Evolutionary conservation across 2,797 vertebrate genomes (phyloP).

Genomic region (Argentina silus): DNA sequence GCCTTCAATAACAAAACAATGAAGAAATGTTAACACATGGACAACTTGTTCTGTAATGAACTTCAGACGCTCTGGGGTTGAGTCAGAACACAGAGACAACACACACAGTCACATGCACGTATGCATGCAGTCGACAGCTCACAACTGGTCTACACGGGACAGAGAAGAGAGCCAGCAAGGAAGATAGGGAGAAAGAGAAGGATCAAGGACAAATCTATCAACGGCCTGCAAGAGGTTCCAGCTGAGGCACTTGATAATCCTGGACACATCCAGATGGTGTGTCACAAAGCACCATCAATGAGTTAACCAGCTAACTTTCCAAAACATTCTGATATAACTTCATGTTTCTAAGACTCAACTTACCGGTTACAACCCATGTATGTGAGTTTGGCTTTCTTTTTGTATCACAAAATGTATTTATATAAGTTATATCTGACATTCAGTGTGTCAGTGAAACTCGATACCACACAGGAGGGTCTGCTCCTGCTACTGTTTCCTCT

Average conservation of each 20-base stretch:
- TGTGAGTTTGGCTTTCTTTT: background rate
- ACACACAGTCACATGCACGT: too few species aligned
- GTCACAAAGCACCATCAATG: background rate
- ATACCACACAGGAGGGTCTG: background rate
- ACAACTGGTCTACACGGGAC: conserved; percentile 45
- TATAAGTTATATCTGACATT: too few species aligned
- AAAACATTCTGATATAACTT: too few species aligned
- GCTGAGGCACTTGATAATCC: background rate
- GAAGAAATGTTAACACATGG: conserved; percentile 34
- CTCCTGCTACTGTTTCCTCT: too few species aligned
- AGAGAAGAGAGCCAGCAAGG: background rate
- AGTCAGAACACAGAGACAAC: conserved; percentile 32
- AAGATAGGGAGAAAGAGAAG: background rate
- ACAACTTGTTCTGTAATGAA: conserved; percentile 45
- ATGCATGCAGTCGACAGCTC: background rate
- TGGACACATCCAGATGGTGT: background rate
- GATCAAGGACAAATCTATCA: background rate
- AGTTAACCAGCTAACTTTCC: too few species aligned
- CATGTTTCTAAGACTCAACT: background rate
- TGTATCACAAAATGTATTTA: too few species aligned
- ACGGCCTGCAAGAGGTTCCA: conserved; percentile 1
- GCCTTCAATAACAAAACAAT: conserved; percentile 40
- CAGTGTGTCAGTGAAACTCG: background rate
- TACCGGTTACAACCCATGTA: too few species aligned
- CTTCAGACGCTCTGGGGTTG: conserved; percentile 34